phyloP scores from a whole-genome alignment of 2,113 vertebrate genomes.

The Progne subis region DNA sequence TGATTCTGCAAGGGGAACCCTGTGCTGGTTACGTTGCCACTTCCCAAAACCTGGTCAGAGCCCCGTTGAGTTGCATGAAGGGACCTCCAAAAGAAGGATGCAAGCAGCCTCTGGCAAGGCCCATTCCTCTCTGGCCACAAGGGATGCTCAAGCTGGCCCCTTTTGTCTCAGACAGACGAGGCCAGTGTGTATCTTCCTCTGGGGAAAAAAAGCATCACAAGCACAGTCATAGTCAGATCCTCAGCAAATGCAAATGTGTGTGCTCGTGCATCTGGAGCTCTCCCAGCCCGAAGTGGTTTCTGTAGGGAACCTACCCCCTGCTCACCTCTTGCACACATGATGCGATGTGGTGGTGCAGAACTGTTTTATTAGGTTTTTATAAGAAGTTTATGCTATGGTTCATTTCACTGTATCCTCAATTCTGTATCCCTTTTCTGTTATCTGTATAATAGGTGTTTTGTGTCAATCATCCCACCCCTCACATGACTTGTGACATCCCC shows the following conservation, averaged over 20 bases:
- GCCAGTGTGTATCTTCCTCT: background rate
- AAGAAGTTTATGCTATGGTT: too few species aligned
- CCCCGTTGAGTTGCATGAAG: background rate
- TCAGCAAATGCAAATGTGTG: background rate
- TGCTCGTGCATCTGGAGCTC: background rate
- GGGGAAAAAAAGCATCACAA: background rate
- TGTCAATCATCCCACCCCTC: too few species aligned
- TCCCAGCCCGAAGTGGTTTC: background rate
- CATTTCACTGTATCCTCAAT: too few species aligned
- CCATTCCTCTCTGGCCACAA: rapidly evolving
- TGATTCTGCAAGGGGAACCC: background rate
- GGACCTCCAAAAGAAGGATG: background rate
- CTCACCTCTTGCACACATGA: background rate
- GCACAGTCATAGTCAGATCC: background rate
- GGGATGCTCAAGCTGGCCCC: background rate
- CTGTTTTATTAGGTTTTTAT: too few species aligned
- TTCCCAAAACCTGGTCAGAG: background rate
- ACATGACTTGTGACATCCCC: too few species aligned
- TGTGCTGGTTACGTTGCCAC: background rate
- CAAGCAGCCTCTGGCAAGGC: background rate
- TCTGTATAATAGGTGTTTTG: too few species aligned
- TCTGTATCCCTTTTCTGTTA: too few species aligned
- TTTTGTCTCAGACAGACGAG: background rate
- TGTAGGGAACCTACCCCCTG: background rate
- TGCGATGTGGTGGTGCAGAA: too few species aligned